phyloP scores from a whole-genome alignment of 2,888 invertebrate genomes.

The Hypena proboscidalis region DNA sequence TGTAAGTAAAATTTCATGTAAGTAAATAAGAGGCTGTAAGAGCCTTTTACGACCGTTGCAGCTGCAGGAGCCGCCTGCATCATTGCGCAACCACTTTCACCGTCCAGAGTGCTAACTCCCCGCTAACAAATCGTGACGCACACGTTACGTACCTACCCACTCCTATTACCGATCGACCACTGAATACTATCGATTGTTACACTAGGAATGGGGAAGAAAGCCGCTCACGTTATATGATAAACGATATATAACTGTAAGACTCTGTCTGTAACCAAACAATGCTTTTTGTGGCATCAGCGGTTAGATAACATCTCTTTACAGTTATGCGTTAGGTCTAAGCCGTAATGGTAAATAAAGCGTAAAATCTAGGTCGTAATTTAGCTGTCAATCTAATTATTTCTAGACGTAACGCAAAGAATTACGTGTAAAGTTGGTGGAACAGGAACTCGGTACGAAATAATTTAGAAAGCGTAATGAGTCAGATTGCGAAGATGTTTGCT shows the following conservation, averaged over 20 bases:
- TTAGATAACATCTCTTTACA: slow-evolving; percentile 6
- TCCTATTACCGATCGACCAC: slow-evolving; percentile 22
- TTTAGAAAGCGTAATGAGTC: too few relatives aligned
- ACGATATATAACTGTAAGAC: slow-evolving; percentile 17
- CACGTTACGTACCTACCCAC: slow-evolving; percentile 51
- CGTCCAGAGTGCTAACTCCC: slow-evolving; percentile 52
- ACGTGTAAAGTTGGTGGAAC: too few relatives aligned
- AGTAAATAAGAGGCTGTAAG: slow-evolving; percentile 7
- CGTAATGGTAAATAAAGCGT: background rate
- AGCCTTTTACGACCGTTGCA: slow-evolving; percentile 46
- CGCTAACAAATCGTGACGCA: slow-evolving; percentile 54
- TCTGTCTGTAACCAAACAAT: slow-evolving; percentile 17
- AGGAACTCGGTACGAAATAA: too few relatives aligned
- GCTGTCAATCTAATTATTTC: too few relatives aligned
- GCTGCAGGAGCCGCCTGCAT: slow-evolving; percentile 61
- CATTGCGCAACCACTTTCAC: slow-evolving; percentile 82
- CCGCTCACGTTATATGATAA: slow-evolving; percentile 31
- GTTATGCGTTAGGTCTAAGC: slow-evolving; percentile 3
- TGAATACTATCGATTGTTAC: slow-evolving; percentile 22
- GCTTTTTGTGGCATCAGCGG: slow-evolving; percentile 13
- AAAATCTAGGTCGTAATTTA: background rate
- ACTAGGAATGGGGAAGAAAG: slow-evolving; percentile 44
- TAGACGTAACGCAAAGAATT: too few relatives aligned
- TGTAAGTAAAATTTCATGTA: too few relatives aligned
- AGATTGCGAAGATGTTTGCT: too few relatives aligned